These are phyloP conservation scores for Scolanthus callimorphus DNA, from an alignment of 92 coral and sea anemone species.

Conservation along the genomic window DNA sequence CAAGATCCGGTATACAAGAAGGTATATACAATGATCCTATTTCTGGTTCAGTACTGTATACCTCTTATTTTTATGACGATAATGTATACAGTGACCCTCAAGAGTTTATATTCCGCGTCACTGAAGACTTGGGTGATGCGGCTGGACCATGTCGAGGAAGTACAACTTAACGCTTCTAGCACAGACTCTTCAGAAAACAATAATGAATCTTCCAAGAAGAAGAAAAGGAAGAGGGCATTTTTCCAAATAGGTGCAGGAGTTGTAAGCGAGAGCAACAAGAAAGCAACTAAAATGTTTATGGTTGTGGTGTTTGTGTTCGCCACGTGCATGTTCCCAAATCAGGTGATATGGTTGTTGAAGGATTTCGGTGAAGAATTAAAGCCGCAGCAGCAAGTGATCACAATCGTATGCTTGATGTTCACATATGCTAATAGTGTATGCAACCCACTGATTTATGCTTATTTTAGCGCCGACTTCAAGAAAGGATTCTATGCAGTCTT, in stretches of 20 bases:
- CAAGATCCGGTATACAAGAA: constrained; percentile 33
- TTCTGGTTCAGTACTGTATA: constrained; percentile 65
- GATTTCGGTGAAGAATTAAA: constrained; percentile 49
- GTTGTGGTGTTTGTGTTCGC: constrained; percentile 89
- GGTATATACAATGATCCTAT: constrained; percentile 64
- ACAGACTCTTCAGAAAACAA: constrained; percentile 8
- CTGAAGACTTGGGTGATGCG: constrained; percentile 52
- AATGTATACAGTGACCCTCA: constrained; percentile 76
- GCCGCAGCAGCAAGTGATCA: constrained; percentile 17
- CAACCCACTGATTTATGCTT: constrained; percentile 77
- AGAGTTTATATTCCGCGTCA: constrained; percentile 57
- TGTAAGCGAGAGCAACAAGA: constrained; percentile 62
- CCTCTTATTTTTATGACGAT: constrained; percentile 73
- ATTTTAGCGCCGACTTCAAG: constrained; percentile 72
- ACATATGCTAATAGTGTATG: constrained; percentile 83
- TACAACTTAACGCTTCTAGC: background rate
- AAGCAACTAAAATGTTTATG: constrained; percentile 88
- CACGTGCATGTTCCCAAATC: constrained; percentile 79
- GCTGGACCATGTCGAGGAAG: constrained; percentile 23
- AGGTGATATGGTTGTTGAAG: constrained; percentile 77
- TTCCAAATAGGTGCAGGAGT: constrained; percentile 27
- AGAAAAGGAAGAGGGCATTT: constrained; percentile 11
- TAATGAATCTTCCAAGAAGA: constrained; percentile 16
- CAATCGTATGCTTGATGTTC: constrained; percentile 66
- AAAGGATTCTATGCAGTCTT: constrained; percentile 32